Conservation (phyloP, 2,113 vertebrate species). For the Ageneiosus marmoratus region DNA sequence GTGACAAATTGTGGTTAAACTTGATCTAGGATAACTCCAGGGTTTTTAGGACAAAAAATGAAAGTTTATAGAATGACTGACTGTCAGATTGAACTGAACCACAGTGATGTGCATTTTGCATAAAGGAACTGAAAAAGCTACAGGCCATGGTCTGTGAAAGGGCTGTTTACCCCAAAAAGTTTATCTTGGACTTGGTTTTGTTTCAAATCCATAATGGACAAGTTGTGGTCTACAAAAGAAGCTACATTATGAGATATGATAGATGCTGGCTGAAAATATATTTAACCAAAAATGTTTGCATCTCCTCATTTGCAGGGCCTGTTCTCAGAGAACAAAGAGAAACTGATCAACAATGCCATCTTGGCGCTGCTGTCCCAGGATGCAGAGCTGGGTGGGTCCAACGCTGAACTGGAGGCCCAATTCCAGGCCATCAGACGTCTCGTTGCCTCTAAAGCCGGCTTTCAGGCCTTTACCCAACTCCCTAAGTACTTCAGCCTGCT, state of each 20-base stretch:
- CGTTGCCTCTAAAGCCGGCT: conserved; percentile 97
- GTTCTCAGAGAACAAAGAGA: conserved; percentile 99
- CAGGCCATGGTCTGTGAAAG: too few species aligned
- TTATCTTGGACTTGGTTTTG: too few species aligned
- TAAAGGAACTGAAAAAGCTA: too few species aligned
- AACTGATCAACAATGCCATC: conserved; percentile 96
- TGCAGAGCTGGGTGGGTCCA: conserved; percentile 81
- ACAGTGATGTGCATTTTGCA: too few species aligned
- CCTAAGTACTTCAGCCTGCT: conserved; percentile 80
- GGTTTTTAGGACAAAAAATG: too few species aligned
- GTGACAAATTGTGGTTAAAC: too few species aligned
- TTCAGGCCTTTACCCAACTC: conserved; percentile 97
- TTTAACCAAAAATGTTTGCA: not conserved
- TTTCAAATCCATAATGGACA: too few species aligned
- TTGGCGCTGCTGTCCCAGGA: conserved; percentile 92
- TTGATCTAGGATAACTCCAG: too few species aligned
- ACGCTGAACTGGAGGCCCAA: conserved; percentile 94
- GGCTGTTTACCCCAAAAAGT: too few species aligned
- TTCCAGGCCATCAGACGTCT: conserved; percentile 95
- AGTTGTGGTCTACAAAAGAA: too few species aligned
- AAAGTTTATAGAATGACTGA: too few species aligned
- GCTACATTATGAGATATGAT: not conserved
- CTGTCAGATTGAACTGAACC: too few species aligned
- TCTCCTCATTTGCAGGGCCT: conserved; percentile 77
- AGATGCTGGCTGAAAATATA: not conserved